Percentiles rank a stretch among this genome's conserved stretches.
Evolutionary conservation across 2,797 vertebrate genomes (phyloP).

Genomic region (Esox lucius): DNA sequence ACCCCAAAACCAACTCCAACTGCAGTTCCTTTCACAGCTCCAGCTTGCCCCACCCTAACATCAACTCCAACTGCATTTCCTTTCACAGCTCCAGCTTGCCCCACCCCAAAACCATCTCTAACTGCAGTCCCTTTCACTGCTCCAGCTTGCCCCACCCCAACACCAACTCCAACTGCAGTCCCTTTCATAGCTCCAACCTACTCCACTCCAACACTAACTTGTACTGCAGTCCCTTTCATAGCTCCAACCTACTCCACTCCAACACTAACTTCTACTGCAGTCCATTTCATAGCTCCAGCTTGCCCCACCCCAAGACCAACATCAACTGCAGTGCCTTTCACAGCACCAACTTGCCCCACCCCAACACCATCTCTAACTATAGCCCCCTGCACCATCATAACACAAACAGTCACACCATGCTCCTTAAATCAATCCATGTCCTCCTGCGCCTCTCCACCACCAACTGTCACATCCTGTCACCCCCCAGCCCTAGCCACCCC

Average conservation of each 20-base stretch:
- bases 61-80: constrained; percentile 43
- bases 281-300: constrained; percentile 45
- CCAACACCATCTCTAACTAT: constrained; percentile 33
- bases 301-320: constrained; percentile 30
- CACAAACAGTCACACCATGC: constrained; percentile 46
- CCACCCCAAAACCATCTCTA: constrained; percentile 65
- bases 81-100: constrained; percentile 38
- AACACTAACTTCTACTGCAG: constrained; percentile 30
- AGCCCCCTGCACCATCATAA: constrained; percentile 58
- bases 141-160: constrained; percentile 6
- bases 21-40: constrained; percentile 12
- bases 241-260: constrained; percentile 17
- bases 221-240: constrained; percentile 32
- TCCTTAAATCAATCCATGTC: constrained; percentile 11
- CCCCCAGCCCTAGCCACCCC: constrained; percentile 46
- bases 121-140: constrained; percentile 44
- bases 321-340: constrained; percentile 41
- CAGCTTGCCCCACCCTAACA: constrained; percentile 19
- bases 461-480: constrained; percentile 37
- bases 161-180: constrained; percentile 36
- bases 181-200: constrained; percentile 42
- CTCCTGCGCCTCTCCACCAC: constrained; percentile 67
- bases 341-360: constrained; percentile 49
- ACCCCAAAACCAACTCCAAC: constrained; percentile 35
- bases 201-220: constrained; percentile 32